These are phyloP conservation scores for Kryptopterus vitreolus DNA, from an alignment of 2,797 vertebrate species.

Conservation along the genomic window DNA sequence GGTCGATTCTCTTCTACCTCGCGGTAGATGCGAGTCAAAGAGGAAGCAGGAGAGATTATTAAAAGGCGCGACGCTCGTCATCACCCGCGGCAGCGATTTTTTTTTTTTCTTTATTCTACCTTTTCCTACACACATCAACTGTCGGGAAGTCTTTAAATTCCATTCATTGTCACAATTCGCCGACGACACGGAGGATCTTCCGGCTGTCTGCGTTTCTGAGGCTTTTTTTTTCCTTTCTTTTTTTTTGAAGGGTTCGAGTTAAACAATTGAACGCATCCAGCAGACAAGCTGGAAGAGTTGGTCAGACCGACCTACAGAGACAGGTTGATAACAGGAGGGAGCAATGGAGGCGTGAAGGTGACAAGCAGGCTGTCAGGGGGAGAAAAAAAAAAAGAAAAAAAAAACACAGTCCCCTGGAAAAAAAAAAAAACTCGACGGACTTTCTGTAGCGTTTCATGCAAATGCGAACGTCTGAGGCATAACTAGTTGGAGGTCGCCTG, in stretches of 20 bases:
- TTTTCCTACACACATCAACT: slow-evolving; percentile 25
- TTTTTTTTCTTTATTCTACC: slow-evolving; percentile 31
- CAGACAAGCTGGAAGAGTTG: slow-evolving; percentile 22
- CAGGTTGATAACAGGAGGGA: slow-evolving; percentile 37
- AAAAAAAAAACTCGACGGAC: no score
- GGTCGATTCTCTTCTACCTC: slow-evolving; percentile 17
- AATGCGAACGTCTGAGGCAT: not conserved
- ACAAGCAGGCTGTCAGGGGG: slow-evolving; percentile 4
- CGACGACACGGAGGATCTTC: slow-evolving; percentile 8
- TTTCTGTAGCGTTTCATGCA: slow-evolving; percentile 13
- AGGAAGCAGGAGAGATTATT: slow-evolving; percentile 29
- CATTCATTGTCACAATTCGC: slow-evolving; percentile 11
- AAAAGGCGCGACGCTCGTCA: slow-evolving; percentile 43
- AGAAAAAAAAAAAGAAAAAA: no score
- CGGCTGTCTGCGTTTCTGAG: slow-evolving; percentile 17
- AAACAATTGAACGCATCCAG: slow-evolving; percentile 7
- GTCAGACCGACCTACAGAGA: slow-evolving; percentile 29
- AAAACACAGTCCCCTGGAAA: not conserved
- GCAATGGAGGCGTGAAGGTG: slow-evolving; percentile 32
- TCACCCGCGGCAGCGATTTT: slow-evolving; percentile 6
- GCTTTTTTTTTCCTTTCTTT: no score
- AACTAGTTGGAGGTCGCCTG: not conserved
- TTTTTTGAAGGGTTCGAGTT: slow-evolving; percentile 11
- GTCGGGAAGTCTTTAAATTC: not conserved
- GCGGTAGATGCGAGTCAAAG: not conserved